These are phyloP conservation scores for Agapostemon virescens DNA, from an alignment of 2,888 invertebrate genomes.

Conservation along the genomic window DNA sequence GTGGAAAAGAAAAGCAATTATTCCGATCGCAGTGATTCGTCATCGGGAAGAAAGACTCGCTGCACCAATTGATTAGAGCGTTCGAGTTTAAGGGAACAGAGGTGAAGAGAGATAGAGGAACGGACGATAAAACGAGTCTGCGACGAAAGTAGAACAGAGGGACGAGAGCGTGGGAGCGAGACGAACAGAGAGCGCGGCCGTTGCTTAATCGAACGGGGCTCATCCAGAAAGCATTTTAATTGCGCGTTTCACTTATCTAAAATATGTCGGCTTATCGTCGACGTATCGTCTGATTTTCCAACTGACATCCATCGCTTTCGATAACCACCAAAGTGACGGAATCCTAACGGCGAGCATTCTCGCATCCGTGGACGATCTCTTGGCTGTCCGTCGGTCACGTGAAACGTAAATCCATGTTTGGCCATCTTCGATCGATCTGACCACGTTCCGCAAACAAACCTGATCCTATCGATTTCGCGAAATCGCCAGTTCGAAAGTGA, in stretches of 20 bases:
- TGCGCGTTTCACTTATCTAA: constrained; percentile 76
- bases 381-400: constrained; percentile 17
- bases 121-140: constrained; percentile 1
- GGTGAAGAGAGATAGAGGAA: neutral
- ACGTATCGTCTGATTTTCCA: constrained; percentile 75
- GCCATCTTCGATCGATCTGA: neutral
- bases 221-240: constrained; percentile 78
- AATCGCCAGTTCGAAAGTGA: neutral
- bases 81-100: constrained; percentile 6
- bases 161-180: constrained; percentile 30
- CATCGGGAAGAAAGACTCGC: constrained; percentile 23
- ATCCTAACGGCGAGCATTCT: constrained; percentile 68
- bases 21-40: constrained; percentile 41
- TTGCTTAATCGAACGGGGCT: constrained; percentile 70
- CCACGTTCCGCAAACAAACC: constrained; percentile 3
- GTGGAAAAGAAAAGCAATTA: constrained; percentile 33
- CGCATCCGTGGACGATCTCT: constrained; percentile 43
- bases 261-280: constrained; percentile 75
- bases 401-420: constrained; percentile 6
- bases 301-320: constrained; percentile 71
- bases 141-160: constrained; percentile 25
- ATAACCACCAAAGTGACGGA: constrained; percentile 67
- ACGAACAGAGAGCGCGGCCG: constrained; percentile 27
- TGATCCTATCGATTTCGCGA: neutral
- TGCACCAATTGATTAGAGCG: constrained; percentile 34